phyloP scores from a whole-genome alignment of 2,113 vertebrate genomes.

The Dascyllus trimaculatus region DNA sequence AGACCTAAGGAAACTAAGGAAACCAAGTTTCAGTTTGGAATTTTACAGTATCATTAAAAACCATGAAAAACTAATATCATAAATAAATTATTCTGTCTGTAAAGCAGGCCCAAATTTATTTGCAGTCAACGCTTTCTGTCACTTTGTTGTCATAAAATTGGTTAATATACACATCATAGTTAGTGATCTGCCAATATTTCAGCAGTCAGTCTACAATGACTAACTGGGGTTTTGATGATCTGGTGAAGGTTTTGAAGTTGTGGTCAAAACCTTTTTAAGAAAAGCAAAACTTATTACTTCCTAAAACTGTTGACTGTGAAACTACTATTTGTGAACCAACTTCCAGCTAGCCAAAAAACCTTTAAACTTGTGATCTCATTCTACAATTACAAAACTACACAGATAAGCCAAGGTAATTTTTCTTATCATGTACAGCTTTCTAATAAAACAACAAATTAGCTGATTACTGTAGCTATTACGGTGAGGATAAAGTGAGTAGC shows the following conservation, averaged over 20 bases:
- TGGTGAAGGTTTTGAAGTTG: slow-evolving; percentile 12
- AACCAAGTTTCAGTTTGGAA: slow-evolving; percentile 10
- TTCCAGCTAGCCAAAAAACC: slow-evolving; percentile 11
- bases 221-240: background rate
- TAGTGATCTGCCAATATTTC: background rate
- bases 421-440: slow-evolving; percentile 10
- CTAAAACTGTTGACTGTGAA: slow-evolving; percentile 8
- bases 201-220: background rate
- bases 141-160: background rate
- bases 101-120: background rate
- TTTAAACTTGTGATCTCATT: background rate
- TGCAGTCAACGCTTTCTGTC: background rate
- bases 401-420: background rate
- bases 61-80: slow-evolving; percentile 8
- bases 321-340: slow-evolving; percentile 15
- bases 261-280: background rate
- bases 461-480: slow-evolving; percentile 16
- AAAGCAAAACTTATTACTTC: slow-evolving; percentile 13
- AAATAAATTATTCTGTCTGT: background rate
- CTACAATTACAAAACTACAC: background rate
- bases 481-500: background rate
- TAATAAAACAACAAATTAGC: slow-evolving; percentile 34
- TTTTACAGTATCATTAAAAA: slow-evolving; percentile 23
- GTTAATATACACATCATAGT: background rate
- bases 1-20: slow-evolving; percentile 19